phyloP scores from a whole-genome alignment of 2,888 invertebrate genomes.

The Pammene aurita region DNA sequence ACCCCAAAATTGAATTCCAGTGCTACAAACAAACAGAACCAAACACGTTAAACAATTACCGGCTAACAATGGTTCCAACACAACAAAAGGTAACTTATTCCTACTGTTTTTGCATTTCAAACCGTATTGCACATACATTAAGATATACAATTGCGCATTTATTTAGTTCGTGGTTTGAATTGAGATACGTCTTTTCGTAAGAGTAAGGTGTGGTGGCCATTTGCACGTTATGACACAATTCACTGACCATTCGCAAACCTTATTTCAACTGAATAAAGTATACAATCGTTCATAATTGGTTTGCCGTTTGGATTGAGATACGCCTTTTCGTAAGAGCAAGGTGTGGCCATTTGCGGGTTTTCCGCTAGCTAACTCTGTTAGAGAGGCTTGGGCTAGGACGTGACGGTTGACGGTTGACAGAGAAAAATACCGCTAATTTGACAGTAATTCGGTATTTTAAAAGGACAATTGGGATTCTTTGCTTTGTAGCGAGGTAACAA shows the following conservation, averaged over 20 bases:
- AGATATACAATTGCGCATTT: too few relatives aligned
- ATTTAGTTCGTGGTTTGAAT: too few relatives aligned
- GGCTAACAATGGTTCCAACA: slow-evolving; percentile 21
- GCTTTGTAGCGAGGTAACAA: neutral
- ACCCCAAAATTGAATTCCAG: slow-evolving; percentile 32
- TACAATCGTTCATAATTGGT: neutral
- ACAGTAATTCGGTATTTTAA: slow-evolving; percentile 6
- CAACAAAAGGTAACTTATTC: neutral
- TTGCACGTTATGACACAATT: neutral
- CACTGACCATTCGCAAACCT: neutral
- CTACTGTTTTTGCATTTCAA: neutral
- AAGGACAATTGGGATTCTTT: neutral
- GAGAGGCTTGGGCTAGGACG: slow-evolving; percentile 26
- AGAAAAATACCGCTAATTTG: slow-evolving; percentile 27
- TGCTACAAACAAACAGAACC: slow-evolving; percentile 31
- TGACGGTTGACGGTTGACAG: slow-evolving; percentile 28
- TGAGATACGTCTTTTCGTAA: too few relatives aligned
- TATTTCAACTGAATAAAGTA: neutral
- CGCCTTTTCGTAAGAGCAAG: neutral
- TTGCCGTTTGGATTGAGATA: neutral
- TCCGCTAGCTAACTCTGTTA: slow-evolving; percentile 36
- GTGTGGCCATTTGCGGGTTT: slow-evolving; percentile 36
- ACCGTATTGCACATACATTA: too few relatives aligned
- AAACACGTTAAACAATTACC: slow-evolving; percentile 39
- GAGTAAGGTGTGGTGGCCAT: too few relatives aligned